phyloP scores from a whole-genome alignment of 2,113 vertebrate genomes.

The Mormyrus iriodes region DNA sequence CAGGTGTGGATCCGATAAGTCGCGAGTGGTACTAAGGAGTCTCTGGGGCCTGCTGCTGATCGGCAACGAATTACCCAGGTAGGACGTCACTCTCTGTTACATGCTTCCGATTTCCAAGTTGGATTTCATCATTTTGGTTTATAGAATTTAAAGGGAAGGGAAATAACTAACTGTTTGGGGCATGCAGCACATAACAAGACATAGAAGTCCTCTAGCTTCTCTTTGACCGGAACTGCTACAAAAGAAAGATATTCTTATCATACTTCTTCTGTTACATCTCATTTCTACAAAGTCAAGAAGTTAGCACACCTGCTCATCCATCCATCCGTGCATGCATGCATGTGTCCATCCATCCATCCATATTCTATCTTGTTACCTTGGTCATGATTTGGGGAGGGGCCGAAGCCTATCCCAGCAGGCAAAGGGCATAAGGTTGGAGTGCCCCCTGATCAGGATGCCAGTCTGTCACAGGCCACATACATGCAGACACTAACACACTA shows the following conservation, averaged over 20 bases:
- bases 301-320: not conserved
- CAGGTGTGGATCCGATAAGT: slow-evolving; percentile 1
- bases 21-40: not conserved
- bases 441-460: not conserved
- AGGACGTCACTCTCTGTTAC: not conserved
- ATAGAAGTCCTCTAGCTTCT: not conserved
- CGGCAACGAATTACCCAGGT: not conserved
- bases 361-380: not conserved
- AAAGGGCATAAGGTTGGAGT: not conserved
- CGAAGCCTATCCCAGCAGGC: not conserved
- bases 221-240: not conserved
- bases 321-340: not conserved
- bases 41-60: not conserved
- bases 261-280: not conserved
- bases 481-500: not conserved
- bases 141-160: not conserved
- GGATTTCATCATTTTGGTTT: not conserved
- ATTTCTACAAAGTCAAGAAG: not conserved
- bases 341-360: not conserved
- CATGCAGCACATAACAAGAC: not conserved
- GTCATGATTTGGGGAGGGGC: not conserved
- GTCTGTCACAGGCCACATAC: not conserved
- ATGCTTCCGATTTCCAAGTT: not conserved
- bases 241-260: not conserved
- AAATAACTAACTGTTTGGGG: not conserved